Conservation (phyloP, 1,140 invertebrate species). For the Amphibalanus amphitrite region DNA sequence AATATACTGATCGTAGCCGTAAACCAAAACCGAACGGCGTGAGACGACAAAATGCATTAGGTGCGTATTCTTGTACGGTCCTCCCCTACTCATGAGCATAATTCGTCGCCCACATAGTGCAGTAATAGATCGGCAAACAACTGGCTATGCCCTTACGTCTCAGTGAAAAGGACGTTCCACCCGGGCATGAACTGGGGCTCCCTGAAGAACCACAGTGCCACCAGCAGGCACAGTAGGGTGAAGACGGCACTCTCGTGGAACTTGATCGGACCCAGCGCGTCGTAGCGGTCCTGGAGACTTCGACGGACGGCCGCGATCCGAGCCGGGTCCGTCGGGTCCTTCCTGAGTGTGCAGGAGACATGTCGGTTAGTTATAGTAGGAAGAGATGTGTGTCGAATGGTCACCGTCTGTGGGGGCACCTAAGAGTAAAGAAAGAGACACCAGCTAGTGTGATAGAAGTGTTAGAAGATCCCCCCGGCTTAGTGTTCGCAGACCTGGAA, state of each 20-base stretch:
- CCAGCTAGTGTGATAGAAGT: neutral
- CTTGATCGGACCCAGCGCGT: neutral
- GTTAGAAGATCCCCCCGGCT: slow-evolving; percentile 7
- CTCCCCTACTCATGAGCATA: no score
- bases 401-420: neutral
- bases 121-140: no score
- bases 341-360: neutral
- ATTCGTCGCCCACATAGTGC: no score
- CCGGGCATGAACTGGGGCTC: slow-evolving; percentile 34
- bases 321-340: neutral
- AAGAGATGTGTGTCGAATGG: neutral
- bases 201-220: slow-evolving; percentile 36
- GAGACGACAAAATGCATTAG: no score
- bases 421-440: neutral
- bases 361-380: slow-evolving; percentile 5
- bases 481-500: no score
- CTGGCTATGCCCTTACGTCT: slow-evolving; percentile 1
- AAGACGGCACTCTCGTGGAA: slow-evolving; percentile 9
- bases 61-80: no score
- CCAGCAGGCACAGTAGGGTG: slow-evolving; percentile 19
- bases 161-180: slow-evolving; percentile 25
- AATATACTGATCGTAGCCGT: no score
- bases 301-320: slow-evolving; percentile 7
- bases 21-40: no score
- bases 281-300: slow-evolving; percentile 6